Evolutionary conservation across 2,888 invertebrate genomes (phyloP).

Genomic region (Amphiduros pacificus): DNA sequence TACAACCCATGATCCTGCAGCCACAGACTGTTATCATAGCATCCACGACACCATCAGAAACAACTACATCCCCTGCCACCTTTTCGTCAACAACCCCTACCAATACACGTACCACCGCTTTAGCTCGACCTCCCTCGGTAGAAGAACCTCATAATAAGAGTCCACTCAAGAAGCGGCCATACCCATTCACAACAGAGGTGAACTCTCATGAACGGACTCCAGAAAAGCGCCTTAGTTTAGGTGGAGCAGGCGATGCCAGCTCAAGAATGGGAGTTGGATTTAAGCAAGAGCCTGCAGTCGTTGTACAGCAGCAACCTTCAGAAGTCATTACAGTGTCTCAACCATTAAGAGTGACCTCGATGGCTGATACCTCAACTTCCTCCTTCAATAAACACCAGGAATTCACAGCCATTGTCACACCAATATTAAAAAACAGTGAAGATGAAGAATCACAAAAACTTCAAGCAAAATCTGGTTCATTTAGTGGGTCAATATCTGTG

Average conservation of each 20-base stretch:
- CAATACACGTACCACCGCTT: not conserved
- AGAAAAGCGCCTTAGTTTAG: not conserved
- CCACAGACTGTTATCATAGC: constrained; percentile 13
- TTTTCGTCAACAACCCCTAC: not conserved
- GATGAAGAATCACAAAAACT: not conserved
- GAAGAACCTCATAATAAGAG: constrained; percentile 32
- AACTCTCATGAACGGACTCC: not conserved
- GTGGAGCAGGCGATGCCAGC: not conserved
- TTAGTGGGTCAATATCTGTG: not conserved
- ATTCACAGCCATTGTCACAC: not conserved
- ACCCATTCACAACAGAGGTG: constrained; percentile 26
- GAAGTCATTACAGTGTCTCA: not conserved
- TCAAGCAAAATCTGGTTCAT: not conserved
- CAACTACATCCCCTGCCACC: not conserved
- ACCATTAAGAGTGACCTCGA: not conserved
- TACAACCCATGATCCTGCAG: constrained; percentile 4
- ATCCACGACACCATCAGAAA: not conserved
- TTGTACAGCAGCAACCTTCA: constrained; percentile 7
- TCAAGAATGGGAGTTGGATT: too few relatives aligned
- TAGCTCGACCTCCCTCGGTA: not conserved
- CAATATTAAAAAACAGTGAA: not conserved
- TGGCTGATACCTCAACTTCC: not conserved
- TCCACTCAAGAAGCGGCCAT: constrained; percentile 55
- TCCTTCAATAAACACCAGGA: not conserved
- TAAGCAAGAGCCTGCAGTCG: constrained; percentile 10